A percentile compares a stretch with the other conserved stretches of the same genome.
phyloP scores from a whole-genome alignment of 2,113 vertebrate genomes.

The Pygoscelis adeliae region DNA sequence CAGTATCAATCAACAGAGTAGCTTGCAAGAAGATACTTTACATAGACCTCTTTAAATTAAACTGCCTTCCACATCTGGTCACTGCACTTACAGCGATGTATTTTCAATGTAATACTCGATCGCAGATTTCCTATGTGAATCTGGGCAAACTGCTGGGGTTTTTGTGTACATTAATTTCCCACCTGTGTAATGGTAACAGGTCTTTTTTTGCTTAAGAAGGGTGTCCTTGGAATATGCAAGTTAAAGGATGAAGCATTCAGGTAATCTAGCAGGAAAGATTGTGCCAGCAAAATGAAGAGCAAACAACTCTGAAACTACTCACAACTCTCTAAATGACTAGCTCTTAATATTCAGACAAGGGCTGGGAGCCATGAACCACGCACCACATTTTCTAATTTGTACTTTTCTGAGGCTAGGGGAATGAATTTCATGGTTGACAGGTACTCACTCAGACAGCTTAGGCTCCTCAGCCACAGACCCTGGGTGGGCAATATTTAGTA shows the following conservation, averaged over 20 bases:
- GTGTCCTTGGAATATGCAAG: not conserved
- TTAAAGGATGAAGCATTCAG: not conserved
- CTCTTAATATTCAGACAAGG: not conserved
- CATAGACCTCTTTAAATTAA: not conserved
- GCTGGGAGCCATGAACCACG: not conserved
- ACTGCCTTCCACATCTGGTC: not conserved
- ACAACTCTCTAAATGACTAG: not conserved
- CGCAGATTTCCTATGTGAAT: not conserved
- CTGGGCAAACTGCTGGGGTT: not conserved
- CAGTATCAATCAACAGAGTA: not conserved
- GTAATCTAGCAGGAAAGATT: not conserved
- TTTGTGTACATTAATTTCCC: not conserved
- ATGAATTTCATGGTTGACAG: not conserved
- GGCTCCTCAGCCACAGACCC: not conserved
- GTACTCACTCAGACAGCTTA: not conserved
- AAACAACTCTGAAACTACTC: not conserved
- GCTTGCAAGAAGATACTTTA: not conserved
- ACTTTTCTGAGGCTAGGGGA: not conserved
- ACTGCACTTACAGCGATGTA: not conserved
- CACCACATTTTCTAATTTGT: not conserved
- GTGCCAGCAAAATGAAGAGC: not conserved
- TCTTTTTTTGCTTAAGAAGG: not conserved
- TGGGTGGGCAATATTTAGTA: too few species aligned
- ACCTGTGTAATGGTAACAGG: not conserved
- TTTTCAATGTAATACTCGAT: not conserved